Evolutionary conservation across 2,113 vertebrate genomes (phyloP), one percentile per base, ranked within the genome.

Genomic region (Pterocles burchelli): DNA sequence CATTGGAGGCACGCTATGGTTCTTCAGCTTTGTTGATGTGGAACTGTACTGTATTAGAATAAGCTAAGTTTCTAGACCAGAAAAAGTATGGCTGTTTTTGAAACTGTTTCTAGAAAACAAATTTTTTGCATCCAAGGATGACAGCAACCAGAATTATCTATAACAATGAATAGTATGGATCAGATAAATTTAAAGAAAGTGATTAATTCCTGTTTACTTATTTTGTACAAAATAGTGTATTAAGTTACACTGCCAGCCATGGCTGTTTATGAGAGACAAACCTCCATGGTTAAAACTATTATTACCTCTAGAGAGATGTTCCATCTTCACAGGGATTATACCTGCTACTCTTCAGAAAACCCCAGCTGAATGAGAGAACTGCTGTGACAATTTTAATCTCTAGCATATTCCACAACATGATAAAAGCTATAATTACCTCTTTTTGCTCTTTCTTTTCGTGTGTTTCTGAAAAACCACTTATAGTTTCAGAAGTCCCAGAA

Each of bases 401-500:
- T 46, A 87, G 22, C n/a, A 57, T 9, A 63, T 51, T 67, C 22
- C 57, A 59, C 16, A 76, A 76, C 36, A 38, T 46, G 1, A 59
- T 17, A 78, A 34, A 89, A 59, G 13, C 26, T 49, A 12, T 31
- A 66, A 73, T 71, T 82, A 95, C 89, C 95, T 82, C 74, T 55
- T 54, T 75, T 70, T 91, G 71, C 10, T 92, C 93, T 61, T 91
- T 90, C 28, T 89, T 97, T 49, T 63, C 21, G 1, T 51, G 19
- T 21, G 49, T 24, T 58, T 67, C 80, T 46, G 66, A 65, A 83
- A 31, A 61, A 78, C 3, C 6, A 58, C 85, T 93, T 46, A 21
- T 7, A 41, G 4, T 52, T 81, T 92, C 94, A 73, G 92, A 91
- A 88, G 71, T 51, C 34, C 10, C 88, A 88, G 95, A 92, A 80